A percentile compares a stretch with the other conserved stretches of the same genome.
Evolutionary conservation across 2,113 vertebrate genomes (phyloP).

Genomic region (Bubo bubo): DNA sequence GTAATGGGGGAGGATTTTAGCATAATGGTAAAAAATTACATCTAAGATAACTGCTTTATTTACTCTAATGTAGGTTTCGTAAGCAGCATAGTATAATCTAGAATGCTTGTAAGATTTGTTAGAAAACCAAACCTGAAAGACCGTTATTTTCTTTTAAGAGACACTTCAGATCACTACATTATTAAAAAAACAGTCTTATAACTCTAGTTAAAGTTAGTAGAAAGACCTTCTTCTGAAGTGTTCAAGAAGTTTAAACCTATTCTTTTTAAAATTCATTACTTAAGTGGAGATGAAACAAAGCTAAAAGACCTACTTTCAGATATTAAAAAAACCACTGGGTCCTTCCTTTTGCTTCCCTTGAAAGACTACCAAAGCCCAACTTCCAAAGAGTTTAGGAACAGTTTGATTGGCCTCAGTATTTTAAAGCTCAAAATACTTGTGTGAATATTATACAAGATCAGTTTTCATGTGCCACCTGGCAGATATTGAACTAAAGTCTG

Average conservation of each 20-base stretch:
- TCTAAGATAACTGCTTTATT: constrained; percentile 13
- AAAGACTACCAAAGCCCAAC: not conserved
- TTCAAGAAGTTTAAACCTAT: not conserved
- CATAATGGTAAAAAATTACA: constrained; percentile 29
- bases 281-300: not conserved
- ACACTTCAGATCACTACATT: not conserved
- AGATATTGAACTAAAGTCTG: not conserved
- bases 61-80: not conserved
- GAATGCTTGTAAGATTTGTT: not conserved
- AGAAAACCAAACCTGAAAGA: not conserved
- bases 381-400: not conserved
- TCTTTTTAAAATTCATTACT: not conserved
- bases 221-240: not conserved
- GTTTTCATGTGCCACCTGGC: not conserved
- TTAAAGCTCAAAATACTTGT: not conserved
- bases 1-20: constrained; percentile 49
- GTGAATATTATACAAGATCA: not conserved
- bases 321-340: not conserved
- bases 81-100: not conserved
- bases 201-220: not conserved
- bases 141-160: not conserved
- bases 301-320: not conserved
- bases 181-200: not conserved
- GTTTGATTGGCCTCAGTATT: not conserved
- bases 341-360: not conserved